A percentile compares a stretch with the other conserved stretches of the same genome.
phyloP scores from a whole-genome alignment of 1,140 invertebrate genomes.

The Wasmannia auropunctata region DNA sequence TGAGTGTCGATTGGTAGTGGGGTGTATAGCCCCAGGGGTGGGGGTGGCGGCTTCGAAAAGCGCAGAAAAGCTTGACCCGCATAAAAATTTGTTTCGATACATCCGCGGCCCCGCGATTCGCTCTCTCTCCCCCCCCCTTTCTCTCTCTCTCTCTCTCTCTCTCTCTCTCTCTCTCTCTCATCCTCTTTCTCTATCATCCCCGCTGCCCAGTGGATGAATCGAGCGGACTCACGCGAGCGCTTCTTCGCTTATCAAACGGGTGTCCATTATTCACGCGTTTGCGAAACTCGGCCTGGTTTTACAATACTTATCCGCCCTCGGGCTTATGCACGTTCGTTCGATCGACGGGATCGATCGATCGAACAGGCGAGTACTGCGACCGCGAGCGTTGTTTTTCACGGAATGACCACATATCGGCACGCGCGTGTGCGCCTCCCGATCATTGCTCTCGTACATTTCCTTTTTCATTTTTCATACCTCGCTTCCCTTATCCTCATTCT shows the following conservation, averaged over 20 bases:
- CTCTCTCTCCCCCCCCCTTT: not conserved
- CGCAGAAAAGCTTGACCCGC: constrained; percentile 67
- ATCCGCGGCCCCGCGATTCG: not conserved
- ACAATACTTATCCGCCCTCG: constrained; percentile 67
- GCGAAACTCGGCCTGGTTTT: constrained; percentile 71
- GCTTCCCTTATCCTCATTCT: constrained; percentile 15
- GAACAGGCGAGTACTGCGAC: constrained; percentile 22
- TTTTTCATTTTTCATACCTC: constrained; percentile 48
- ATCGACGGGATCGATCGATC: constrained; percentile 60
- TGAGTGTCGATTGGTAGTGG: constrained; percentile 78
- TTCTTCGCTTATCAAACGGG: constrained; percentile 82
- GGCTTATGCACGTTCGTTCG: constrained; percentile 57
- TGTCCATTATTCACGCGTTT: constrained; percentile 83
- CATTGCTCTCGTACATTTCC: constrained; percentile 55
- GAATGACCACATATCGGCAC: constrained; percentile 62
- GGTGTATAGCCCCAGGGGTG: constrained; percentile 62
- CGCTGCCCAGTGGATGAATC: constrained; percentile 70
- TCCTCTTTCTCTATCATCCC: not conserved
- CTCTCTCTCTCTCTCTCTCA: not conserved
- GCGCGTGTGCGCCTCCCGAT: constrained; percentile 55
- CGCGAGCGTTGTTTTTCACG: constrained; percentile 69
- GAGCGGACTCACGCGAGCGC: constrained; percentile 79
- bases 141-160: constrained; percentile 51
- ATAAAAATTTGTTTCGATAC: constrained; percentile 69
- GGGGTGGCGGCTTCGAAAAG: constrained; percentile 74